phyloP scores from a whole-genome alignment of 2,888 invertebrate genomes.

The Athripsodes cinereus region DNA sequence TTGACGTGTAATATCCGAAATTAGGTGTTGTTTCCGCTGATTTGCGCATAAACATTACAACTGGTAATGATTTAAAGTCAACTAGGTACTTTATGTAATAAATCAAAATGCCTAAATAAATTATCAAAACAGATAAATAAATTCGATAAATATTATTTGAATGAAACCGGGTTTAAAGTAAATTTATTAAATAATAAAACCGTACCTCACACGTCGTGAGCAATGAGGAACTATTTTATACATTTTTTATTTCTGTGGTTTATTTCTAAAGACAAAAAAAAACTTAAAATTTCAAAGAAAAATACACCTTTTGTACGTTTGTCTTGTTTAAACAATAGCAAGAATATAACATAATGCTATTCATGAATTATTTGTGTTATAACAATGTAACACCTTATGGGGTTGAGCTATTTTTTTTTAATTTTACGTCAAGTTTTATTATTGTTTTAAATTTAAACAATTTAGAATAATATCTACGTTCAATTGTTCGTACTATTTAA shows the following conservation, averaged over 20 bases:
- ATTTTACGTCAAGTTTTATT: neutral
- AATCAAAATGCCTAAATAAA: too few species aligned
- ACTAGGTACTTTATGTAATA: too few species aligned
- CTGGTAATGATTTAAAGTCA: too few species aligned
- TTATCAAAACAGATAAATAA: too few species aligned
- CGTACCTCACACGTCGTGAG: conserved; percentile 9
- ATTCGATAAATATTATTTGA: too few species aligned
- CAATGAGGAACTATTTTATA: neutral
- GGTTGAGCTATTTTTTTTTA: neutral
- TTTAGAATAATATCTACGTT: neutral
- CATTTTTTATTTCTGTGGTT: conserved; percentile 3
- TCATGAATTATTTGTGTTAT: neutral
- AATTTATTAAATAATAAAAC: neutral
- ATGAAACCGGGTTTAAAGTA: too few species aligned
- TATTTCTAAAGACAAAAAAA: conserved; percentile 8
- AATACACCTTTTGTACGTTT: conserved; percentile 2
- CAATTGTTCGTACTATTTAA: neutral
- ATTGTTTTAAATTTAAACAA: too few species aligned
- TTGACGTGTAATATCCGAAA: too few species aligned
- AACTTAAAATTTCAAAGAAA: conserved; percentile 8
- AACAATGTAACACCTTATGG: conserved; percentile 1
- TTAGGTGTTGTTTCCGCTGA: too few species aligned
- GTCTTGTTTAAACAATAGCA: conserved; percentile 4
- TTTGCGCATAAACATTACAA: too few species aligned
- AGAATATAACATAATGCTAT: neutral